Evolutionary conservation across 53 echinoderm and acorn worm species (phyloP), one percentile per base, ranked within the genome.

Genomic region (Crossaster papposus): DNA sequence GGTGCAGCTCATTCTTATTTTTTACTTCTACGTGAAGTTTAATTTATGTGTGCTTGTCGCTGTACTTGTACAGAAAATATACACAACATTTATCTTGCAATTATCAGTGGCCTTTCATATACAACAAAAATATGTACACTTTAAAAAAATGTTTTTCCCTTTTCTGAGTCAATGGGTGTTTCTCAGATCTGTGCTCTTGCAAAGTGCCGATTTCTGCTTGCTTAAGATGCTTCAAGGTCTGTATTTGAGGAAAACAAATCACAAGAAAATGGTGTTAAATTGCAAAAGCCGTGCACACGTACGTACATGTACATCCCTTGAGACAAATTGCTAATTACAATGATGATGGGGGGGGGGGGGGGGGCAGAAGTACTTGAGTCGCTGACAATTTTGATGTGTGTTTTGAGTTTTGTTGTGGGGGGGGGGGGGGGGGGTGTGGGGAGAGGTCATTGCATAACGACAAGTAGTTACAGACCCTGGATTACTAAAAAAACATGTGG

Each of bases 21-120:
- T 58, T 58, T 18, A 74, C 36, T 14, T 18, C 75, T 74, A 20
- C 75, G 36, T 36, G 58, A 58, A 74, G 34, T 74, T 20, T 74
- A 2, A 35, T 36, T 4, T 26, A 12, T n/a, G 24, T 2, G 68
- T 11, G 4, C 0, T 11, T 12, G 28, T 26, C 26, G 4, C 36
- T 36, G 11, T 74, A 35, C 75, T 74, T 33, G 75, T 74, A 74
- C 75, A 74, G 34, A 74, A 74, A 74, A 33, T 74, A 74, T 74
- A 74, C 36, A 74, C 35, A 74, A 32, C 35, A 14, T 17, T 32
- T 14, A 14, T 36, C 36, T 74, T 29, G 24, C 11, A 28, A 74
- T 24, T 35, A 14, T 36, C n/a, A 13, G 75, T 74, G 75, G 36
- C 75, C 75, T 34, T 74, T n/a, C 34, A 74, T 74, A 36, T 74